phyloP scores from a whole-genome alignment of 2,888 invertebrate species.

The Eupithecia centaureata region DNA sequence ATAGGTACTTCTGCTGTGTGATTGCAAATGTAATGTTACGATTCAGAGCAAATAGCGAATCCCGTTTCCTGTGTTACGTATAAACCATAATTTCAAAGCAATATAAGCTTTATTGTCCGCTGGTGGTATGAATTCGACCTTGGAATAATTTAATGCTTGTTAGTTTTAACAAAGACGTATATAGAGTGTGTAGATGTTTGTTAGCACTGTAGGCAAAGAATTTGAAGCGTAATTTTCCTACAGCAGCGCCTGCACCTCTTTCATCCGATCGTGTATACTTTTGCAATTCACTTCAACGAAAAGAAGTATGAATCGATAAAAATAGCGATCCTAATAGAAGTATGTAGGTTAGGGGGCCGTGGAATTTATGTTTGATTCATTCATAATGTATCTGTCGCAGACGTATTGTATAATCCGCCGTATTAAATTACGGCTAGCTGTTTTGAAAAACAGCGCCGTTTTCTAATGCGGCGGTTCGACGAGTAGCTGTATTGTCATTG shows the following conservation, averaged over 20 bases:
- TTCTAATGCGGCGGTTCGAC: too few species aligned
- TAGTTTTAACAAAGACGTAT: background rate
- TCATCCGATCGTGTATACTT: background rate
- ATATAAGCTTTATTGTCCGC: background rate
- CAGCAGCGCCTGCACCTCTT: background rate
- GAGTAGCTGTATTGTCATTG: too few species aligned
- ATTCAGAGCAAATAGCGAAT: constrained; percentile 32
- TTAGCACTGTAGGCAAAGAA: background rate
- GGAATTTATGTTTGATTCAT: constrained; percentile 3
- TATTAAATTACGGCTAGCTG: too few species aligned
- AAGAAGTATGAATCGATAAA: background rate
- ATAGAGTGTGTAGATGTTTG: background rate
- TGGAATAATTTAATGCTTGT: constrained; percentile 9
- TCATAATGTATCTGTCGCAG: too few species aligned
- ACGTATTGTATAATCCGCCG: too few species aligned
- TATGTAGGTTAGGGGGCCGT: background rate
- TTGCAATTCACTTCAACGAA: background rate
- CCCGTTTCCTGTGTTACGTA: constrained; percentile 32
- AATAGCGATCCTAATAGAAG: background rate
- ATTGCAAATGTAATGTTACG: constrained; percentile 26
- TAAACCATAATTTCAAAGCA: background rate
- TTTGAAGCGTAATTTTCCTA: background rate
- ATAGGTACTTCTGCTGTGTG: constrained; percentile 10
- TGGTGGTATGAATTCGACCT: background rate
- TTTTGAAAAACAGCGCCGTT: too few species aligned